Base-by-base conservation (phyloP, 1,140 invertebrate genomes). In the Dendroctonus ponderosae region DNA sequence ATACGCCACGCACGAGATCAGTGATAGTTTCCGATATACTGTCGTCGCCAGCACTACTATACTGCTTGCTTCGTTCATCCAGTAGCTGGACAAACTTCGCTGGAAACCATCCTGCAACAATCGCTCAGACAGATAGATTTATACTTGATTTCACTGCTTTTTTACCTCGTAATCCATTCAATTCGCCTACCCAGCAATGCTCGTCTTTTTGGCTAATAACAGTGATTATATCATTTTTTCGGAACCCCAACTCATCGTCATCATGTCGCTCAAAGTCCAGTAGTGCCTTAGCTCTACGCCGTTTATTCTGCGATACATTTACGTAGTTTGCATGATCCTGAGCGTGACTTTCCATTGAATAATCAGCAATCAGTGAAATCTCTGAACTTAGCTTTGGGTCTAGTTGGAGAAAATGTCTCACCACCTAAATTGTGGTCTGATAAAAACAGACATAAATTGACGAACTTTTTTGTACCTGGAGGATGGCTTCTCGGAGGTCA, bases 171-270 rank as follows among this genome's bases (percentile, higher is more conserved):
- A 98, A 79, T 3, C 97, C 97, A 85, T 99, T 99, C 3, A 99
- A 79, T 81, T 99, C 98, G 52, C 98, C 98, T 68, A 99, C 90
- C 98, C 98, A 99, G 79, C 98, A 99, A 79, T 99, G 97, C 78
- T 99, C 98, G 84, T 99, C 98, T 79, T 96, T 95, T 76, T 96
- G 94, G 75, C 93, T 97, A 38, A 99, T 91, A 42, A 99, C 94
- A 51, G 93, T 97, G 49, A 99, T 98, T 12, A 99, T 94, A 81
- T 99, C 96, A 85, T 98, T 98, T 81, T 96, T 97, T 54, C 95
- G 85, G 80, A 99, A 99, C 39, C 97, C 97, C 37, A 99, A 82
- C 81, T 99, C 98, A 83, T 99, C 97, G 76, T 98, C 95, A 82
- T 99, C 97, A 76, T 97, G 91, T 70, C 96, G 85, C 80, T 99